Conservation (phyloP, 2,113 vertebrate species). For the Saiga tatarica region DNA sequence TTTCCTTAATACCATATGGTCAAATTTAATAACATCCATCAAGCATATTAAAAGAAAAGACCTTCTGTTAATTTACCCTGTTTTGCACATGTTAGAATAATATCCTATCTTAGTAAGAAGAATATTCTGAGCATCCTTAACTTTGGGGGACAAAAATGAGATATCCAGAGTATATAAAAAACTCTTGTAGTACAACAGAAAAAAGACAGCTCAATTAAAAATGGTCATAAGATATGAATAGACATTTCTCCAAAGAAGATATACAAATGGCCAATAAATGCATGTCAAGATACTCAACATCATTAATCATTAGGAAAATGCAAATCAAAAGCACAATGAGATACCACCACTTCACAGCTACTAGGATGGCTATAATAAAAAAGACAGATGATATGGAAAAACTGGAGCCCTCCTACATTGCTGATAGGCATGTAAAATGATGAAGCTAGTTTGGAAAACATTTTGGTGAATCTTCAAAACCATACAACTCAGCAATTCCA, state of each 20-base stretch:
- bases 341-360: not conserved
- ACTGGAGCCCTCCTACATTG: not conserved
- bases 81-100: not conserved
- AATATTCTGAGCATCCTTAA: not conserved
- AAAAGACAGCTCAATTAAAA: not conserved
- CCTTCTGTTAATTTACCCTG: not conserved
- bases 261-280: not conserved
- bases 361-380: not conserved
- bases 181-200: not conserved
- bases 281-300: not conserved
- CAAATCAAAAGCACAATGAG: not conserved
- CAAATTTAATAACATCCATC: conserved; percentile 18
- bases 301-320: not conserved
- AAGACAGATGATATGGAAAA: not conserved
- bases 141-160: not conserved
- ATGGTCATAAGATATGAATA: not conserved
- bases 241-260: not conserved
- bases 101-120: not conserved
- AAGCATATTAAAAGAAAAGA: not conserved
- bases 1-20: not conserved
- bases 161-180: not conserved
- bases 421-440: not conserved
- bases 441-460: not conserved
- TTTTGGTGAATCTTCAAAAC: not conserved
- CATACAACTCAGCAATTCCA: not conserved